Base-by-base conservation (phyloP, 2,888 invertebrate species). In the Argyresthia goedartella region DNA sequence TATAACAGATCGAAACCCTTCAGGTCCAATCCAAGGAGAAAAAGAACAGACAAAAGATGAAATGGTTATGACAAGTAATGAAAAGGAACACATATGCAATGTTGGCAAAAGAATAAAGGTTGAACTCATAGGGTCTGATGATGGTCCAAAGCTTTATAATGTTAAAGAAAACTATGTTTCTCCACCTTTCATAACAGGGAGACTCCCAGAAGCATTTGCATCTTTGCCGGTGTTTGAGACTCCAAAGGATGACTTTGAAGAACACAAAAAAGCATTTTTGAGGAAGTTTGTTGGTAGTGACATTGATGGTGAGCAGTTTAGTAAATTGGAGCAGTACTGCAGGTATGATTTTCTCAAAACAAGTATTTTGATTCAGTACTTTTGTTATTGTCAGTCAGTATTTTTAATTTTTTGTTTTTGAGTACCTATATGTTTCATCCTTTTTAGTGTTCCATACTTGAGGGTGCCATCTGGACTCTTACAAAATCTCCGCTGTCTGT, bases 291-390 rank as follows among this genome's bases (percentile, higher is more conserved):
- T 82, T 41, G 80, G 80, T 0, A 65, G 61, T 55, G 74, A 64
- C 52, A 58, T 88, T 7, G 73, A 63, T 50, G 72, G 84, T 52
- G 66, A 75, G 14, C 81, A 87, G 54, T 81, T 77, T 60, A 59
- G 69, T 1, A 71, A 82, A 53, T 59, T 89, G 4, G 60, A 68
- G 1, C 66, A 69, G 8, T 85, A 81, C 62, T 89, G 89, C 73
- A 87, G 81, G 88, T 88, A 64, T 57, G 41, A 49, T 16, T 35
- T 45, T 11, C 43, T 1, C 25, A 25, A 4, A 25, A 25, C 2
- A 25, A 25, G 6, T 4, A 2, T 25, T 25, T 6, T 25, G 25
- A 4, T 4, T 25, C 25, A 25, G 25, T 25, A 25, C 6, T 25
- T 2, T 25, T 25, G 25, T 25, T 4, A 25, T n/a, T n/a, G n/a